Evolutionary conservation across 2,113 vertebrate genomes (phyloP), one percentile per base, ranked within the genome.

Genomic region (Himantopus leucocephalus): DNA sequence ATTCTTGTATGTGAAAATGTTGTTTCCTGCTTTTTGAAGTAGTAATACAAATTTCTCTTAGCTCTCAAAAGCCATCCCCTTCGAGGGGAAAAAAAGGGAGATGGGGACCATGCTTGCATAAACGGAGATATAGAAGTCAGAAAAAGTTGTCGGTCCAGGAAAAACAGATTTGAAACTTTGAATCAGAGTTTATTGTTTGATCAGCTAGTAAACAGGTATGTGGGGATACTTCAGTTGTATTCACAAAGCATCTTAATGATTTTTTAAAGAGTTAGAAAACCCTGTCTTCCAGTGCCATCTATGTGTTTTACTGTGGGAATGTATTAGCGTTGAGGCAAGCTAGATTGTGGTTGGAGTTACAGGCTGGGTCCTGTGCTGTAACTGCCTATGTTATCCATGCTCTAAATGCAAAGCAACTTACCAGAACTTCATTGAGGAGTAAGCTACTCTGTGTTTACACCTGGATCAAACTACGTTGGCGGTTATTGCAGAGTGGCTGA

Each of bases 101-200:
- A 98, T 94, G 99, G 97, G 63, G 99, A 99, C 93, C 99, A 98
- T 96, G 98, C 99, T 95, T 99, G 98, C 96, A 99, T 99, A 98
- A 99, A 99, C 76, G 99, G 99, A 95, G 99, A 99, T 79, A 99
- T 99, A 97, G 99, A 99, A 98, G 98, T 99, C 97, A 99, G 99
- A 98, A 99, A 99, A 98, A 99, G 99, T 97, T 99, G 99, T 97
- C 98, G 99, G 86, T 99, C 99, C 95, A 99, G 98, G 97, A 99
- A 99, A 98, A 99, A 99, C 98, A 98, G 99, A 96, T 99, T 99
- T 97, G 99, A 99, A 98, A 99, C 99, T 88, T 98, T 99, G 97
- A 99, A 99, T 98, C 99, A 99, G 97, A 99, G 99, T 98, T 98
- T 99, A 96, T 98, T 99, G 94, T 99, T 99, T 97, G 99, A 99